Evolutionary conservation across 2,888 invertebrate genomes (phyloP).

Genomic region (Cyaniris semiargus): DNA sequence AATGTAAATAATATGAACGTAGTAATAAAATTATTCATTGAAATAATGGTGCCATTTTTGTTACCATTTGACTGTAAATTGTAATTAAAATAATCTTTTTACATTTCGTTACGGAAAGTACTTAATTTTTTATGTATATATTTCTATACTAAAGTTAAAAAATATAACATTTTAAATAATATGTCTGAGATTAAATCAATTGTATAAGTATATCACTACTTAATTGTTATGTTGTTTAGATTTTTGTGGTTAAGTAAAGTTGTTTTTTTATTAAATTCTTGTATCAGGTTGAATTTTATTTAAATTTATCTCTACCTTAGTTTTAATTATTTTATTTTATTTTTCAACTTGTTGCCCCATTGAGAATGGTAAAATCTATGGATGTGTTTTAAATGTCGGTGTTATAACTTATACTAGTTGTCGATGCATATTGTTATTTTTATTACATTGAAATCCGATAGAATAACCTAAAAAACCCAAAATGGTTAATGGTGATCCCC

Average conservation of each 20-base stretch:
- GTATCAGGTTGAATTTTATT: constrained; percentile 31
- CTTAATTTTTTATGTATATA: constrained; percentile 32
- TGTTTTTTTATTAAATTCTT: constrained; percentile 28
- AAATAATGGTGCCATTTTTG: constrained; percentile 69
- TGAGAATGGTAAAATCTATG: constrained; percentile 12
- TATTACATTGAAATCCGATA: background rate
- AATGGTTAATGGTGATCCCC: background rate
- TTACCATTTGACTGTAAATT: constrained; percentile 65
- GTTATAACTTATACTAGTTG: background rate
- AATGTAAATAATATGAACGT: background rate
- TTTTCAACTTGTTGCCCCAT: background rate
- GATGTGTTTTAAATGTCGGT: constrained; percentile 7
- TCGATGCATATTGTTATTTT: constrained; percentile 16
- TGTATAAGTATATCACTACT: background rate
- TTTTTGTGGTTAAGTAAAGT: constrained; percentile 24
- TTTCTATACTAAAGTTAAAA: background rate
- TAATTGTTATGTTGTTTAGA: constrained; percentile 17
- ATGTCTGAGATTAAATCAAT: constrained; percentile 24
- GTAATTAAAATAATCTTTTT: constrained; percentile 36
- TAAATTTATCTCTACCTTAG: constrained; percentile 25
- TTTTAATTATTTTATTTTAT: constrained; percentile 7
- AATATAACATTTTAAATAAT: constrained; percentile 20
- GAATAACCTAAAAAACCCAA: background rate
- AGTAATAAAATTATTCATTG: constrained; percentile 29
- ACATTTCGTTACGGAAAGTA: constrained; percentile 28